Conservation (phyloP, 53 echinoderm and acorn worm genomes). For the Mesocentrotus franciscanus region DNA sequence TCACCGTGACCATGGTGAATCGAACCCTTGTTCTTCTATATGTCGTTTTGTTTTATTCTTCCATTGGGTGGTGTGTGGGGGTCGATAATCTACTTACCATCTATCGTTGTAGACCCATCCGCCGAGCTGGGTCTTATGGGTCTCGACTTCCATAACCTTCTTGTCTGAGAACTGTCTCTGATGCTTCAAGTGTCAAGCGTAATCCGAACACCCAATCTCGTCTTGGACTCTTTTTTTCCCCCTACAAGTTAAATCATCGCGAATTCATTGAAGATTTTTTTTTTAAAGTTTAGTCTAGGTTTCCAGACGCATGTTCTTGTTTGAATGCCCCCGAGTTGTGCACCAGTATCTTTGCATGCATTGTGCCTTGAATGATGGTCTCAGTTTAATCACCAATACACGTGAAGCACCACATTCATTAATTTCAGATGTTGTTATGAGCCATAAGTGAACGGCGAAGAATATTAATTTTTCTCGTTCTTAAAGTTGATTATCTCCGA, state of each 20-base stretch:
- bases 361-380: no score
- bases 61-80: background rate
- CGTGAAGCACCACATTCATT: no score
- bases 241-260: background rate
- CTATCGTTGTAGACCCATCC: background rate
- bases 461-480: no score
- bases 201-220: constrained; percentile 39
- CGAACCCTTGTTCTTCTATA: background rate
- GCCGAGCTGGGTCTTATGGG: background rate
- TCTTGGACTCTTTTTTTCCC: background rate
- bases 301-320: background rate
- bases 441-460: no score
- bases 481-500: no score
- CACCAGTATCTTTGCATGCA: background rate
- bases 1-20: background rate
- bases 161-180: constrained; percentile 27
- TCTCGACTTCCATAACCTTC: constrained; percentile 12
- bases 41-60: background rate
- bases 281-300: background rate
- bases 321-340: background rate
- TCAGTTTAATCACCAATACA: no score
- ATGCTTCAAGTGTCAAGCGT: background rate
- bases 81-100: constrained; percentile 20
- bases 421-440: no score
- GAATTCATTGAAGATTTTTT: constrained; percentile 18